Conservation (phyloP, 2,113 vertebrate genomes). For the Aix galericulata region DNA sequence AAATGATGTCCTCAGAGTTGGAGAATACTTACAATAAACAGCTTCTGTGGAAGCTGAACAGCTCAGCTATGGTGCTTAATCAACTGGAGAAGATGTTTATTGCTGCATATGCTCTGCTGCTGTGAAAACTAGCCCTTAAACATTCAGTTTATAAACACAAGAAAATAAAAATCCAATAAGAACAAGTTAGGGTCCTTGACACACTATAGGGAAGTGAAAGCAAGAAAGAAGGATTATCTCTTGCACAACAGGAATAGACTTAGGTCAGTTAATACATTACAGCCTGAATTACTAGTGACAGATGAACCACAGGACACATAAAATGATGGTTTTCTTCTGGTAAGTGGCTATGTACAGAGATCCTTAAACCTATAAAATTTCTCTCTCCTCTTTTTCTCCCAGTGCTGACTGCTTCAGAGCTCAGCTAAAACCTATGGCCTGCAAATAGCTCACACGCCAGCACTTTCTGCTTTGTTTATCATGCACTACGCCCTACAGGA, state of each 20-base stretch:
- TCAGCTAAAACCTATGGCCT: background rate
- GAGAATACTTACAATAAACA: slow-evolving; percentile 49
- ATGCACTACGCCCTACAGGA: background rate
- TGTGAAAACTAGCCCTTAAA: slow-evolving; percentile 48
- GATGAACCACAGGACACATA: background rate
- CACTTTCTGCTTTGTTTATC: background rate
- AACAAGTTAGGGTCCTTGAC: slow-evolving; percentile 59
- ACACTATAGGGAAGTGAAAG: slow-evolving; percentile 16
- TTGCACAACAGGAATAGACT: background rate
- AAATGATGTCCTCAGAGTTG: slow-evolving; percentile 54
- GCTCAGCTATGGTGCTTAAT: slow-evolving; percentile 47
- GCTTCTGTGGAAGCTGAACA: slow-evolving; percentile 21
- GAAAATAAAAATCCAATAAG: slow-evolving; percentile 67
- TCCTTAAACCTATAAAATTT: background rate
- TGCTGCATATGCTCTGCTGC: slow-evolving; percentile 37
- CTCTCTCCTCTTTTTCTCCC: background rate
- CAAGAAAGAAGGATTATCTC: slow-evolving; percentile 7
- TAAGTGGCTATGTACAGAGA: background rate
- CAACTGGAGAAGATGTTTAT: slow-evolving; percentile 53
- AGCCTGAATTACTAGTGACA: slow-evolving; percentile 40
- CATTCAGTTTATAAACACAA: slow-evolving; percentile 2
- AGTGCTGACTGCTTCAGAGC: background rate
- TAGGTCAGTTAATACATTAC: background rate
- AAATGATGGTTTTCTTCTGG: slow-evolving; percentile 24
- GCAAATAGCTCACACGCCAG: background rate